phyloP scores from a whole-genome alignment of 2,888 invertebrate genomes.

The Chouioia cunea region DNA sequence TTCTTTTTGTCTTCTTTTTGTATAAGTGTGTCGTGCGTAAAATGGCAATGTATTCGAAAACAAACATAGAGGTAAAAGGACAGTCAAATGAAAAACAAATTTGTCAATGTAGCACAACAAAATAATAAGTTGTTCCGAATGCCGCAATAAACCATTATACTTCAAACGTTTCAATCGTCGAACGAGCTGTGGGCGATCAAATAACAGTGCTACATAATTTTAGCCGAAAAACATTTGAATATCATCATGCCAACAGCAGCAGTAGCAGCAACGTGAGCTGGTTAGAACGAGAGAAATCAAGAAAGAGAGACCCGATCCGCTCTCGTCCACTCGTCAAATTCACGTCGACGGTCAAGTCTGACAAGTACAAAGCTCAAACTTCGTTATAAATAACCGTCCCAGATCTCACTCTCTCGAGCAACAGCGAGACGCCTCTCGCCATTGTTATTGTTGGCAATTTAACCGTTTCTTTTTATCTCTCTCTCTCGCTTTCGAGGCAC shows the following conservation, averaged over 20 bases:
- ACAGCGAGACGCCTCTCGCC: background rate
- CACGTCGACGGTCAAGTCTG: slow-evolving; percentile 2
- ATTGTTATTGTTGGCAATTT: slow-evolving; percentile 38
- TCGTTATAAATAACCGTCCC: slow-evolving; percentile 41
- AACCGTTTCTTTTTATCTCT: too few species aligned
- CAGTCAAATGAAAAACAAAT: too few species aligned
- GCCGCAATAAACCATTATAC: background rate
- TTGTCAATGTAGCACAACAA: too few species aligned
- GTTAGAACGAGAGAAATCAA: slow-evolving; percentile 8
- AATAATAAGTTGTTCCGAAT: background rate
- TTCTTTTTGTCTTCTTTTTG: slow-evolving; percentile 3
- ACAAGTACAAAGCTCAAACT: slow-evolving; percentile 3
- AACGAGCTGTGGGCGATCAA: background rate
- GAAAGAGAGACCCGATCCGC: background rate
- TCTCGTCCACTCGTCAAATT: slow-evolving; percentile 25
- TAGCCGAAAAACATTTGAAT: slow-evolving; percentile 37
- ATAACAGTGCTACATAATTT: slow-evolving; percentile 7
- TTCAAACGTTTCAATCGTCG: background rate
- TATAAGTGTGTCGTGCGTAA: background rate
- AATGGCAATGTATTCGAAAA: too few species aligned
- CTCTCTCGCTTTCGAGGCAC: background rate
- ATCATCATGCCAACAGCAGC: background rate
- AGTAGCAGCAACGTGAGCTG: too few species aligned
- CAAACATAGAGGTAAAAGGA: too few species aligned
- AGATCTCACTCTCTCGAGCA: background rate